These are phyloP conservation scores for Oeneis ivallda DNA, from an alignment of 2,888 invertebrate genomes.

Conservation along the genomic window DNA sequence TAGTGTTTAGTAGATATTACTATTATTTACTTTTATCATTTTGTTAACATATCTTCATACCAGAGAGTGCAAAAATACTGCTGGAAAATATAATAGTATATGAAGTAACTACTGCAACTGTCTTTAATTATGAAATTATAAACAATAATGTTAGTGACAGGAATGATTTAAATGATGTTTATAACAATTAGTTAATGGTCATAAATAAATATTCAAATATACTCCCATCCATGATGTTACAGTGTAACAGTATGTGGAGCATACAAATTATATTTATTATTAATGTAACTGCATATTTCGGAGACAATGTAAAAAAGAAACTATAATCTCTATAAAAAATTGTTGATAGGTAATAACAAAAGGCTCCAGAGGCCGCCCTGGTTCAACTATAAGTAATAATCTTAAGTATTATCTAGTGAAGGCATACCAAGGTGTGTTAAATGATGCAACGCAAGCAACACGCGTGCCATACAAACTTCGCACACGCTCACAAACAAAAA, in stretches of 20 bases:
- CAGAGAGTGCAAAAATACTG: background rate
- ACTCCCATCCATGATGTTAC: slow-evolving; percentile 48
- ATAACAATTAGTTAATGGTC: slow-evolving; percentile 42
- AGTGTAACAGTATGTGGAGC: slow-evolving; percentile 51
- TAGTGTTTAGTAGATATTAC: background rate
- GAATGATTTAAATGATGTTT: slow-evolving; percentile 74
- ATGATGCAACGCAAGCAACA: slow-evolving; percentile 61
- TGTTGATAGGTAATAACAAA: slow-evolving; percentile 39
- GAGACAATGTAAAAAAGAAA: slow-evolving; percentile 28
- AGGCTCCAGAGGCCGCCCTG: slow-evolving; percentile 45
- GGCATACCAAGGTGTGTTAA: slow-evolving; percentile 68
- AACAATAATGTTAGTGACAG: slow-evolving; percentile 64
- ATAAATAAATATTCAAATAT: slow-evolving; percentile 20
- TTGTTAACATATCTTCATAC: background rate
- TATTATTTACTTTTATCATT: background rate
- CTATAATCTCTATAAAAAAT: slow-evolving; percentile 33
- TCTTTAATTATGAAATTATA: slow-evolving; percentile 37
- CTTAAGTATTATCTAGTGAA: slow-evolving; percentile 63
- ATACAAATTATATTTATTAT: slow-evolving; percentile 4
- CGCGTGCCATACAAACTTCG: slow-evolving; percentile 57
- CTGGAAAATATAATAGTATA: background rate
- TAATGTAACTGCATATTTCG: slow-evolving; percentile 31
- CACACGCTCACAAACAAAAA: slow-evolving; percentile 62
- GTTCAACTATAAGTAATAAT: slow-evolving; percentile 41
- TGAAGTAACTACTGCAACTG: slow-evolving; percentile 9